Base-by-base conservation (phyloP, 1,140 invertebrate genomes). In the Triops longicaudatus region DNA sequence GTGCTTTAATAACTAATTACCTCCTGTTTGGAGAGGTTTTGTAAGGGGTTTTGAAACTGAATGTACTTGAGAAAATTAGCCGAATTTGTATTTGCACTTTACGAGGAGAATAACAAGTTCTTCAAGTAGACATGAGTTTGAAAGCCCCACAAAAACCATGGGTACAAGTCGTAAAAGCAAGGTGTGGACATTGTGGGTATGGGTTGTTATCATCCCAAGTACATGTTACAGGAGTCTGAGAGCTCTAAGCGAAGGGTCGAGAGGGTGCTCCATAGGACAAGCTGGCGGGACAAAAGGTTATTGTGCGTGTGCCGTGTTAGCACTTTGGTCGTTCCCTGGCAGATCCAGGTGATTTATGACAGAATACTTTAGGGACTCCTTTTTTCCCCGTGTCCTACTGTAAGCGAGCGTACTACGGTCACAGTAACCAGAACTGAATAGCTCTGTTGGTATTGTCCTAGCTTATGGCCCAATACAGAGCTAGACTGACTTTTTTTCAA, bases 301-400 rank as follows among this genome's bases (percentile, higher is more conserved):
- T 63, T 63, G 50, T 63, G 50, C 50, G 50, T 63, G 50, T 63
- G 50, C 50, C 50, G 50, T 63, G 50, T 63, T 63, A 63, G 14
- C 50, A 63, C 50, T 63, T 17, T 9, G 50, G 50, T 63, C 50
- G 50, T 63, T 63, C 31, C 31, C 50, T 63, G 50, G 50, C 50
- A 63, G 50, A 63, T 63, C 50, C 50, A 63, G 50, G 50, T 63
- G 50, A 63, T 63, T 63, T 63, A 63, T 63, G 50, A 63, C 50
- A 63, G 50, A 22, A 63, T 6, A n/a, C 50, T 22, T n/a, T 63
- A 17, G 50, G 50, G 50, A 63, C 50, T 63, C 50, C 17, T 63
- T 63, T 63, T 63, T 37, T 37, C 31, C 31, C 7, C 31, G 31
- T 4, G 31, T 37, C 7, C 14, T 22, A 17, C 17, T 14, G 50